Evolutionary conservation across 2,888 invertebrate species (phyloP), one percentile per base, ranked within the genome.

Genomic region (Polymixis lichenea): DNA sequence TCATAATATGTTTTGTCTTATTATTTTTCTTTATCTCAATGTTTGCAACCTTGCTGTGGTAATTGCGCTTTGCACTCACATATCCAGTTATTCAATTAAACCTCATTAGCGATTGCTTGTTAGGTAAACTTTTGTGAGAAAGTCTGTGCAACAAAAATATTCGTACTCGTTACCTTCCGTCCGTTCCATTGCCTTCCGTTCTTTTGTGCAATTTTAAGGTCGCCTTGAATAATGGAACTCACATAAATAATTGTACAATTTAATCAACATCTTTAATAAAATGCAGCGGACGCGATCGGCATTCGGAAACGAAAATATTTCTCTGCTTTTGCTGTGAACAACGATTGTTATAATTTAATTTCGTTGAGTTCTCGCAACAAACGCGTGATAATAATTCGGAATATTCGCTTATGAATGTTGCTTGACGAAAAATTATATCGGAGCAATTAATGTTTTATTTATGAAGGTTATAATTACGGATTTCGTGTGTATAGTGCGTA

Each of bases 151-250:
- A 75, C 55, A 74, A 80, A 84, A 79, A 78, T 77, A 73, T 74
- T 72, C 62, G n/a, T 69, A 81, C 72, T 76, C 72, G 58, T 79
- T 74, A 69, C 70, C 76, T 77, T 80, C 80, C 76, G 80, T 74
- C 58, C 73, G 61, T 73, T 83, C 56, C 69, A 69, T 76, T 76
- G 60, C 80, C 80, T 84, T 84, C 81, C 81, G 84, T 69, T 80
- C 86, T 86, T 84, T 83, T 86, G 72, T 75, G 60, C 65, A 86
- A 75, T 73, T 86, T 75, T 86, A 71, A 83, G 86, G 86, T 71
- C 71, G 61, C 64, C 60, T 85, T 72, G 65, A 71, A 66, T 84
- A 82, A 82, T 74, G 77, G 43, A 85, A 78, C 74, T 75, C 69
- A 55, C 69, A 86, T 79, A 69, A 83, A 85, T 85, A 85, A 74